These are phyloP conservation scores for Hexactinellida sp. DNA, from an alignment of 37 sponge, comb jelly and placozoan species.

Conservation along the genomic window DNA sequence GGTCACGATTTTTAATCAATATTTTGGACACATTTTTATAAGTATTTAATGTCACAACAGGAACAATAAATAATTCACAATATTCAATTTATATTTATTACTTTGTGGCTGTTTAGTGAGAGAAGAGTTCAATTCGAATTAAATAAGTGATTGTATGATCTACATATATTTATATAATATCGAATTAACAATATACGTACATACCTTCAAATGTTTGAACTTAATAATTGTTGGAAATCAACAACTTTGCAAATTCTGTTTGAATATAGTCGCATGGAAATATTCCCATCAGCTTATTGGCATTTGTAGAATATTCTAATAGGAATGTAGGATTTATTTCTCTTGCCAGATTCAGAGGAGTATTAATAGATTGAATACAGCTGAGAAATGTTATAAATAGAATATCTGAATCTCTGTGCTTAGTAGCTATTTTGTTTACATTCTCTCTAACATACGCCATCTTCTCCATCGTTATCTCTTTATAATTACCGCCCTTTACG, in stretches of 20 bases:
- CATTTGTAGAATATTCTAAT: neutral
- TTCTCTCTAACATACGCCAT: neutral
- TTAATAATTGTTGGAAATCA: neutral
- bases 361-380: neutral
- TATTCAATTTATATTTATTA: too few relatives aligned
- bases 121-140: too few relatives aligned
- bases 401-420: neutral
- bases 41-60: too few relatives aligned
- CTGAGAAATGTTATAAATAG: neutral
- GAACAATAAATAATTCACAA: too few relatives aligned
- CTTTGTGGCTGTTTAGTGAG: too few relatives aligned
- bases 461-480: neutral
- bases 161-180: too few relatives aligned
- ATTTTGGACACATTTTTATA: too few relatives aligned
- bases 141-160: too few relatives aligned
- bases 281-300: neutral
- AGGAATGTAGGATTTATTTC: neutral
- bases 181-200: too few relatives aligned
- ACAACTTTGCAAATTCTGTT: neutral
- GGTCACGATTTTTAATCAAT: too few relatives aligned
- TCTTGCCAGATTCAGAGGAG: neutral
- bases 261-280: neutral
- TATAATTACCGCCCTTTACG: neutral
- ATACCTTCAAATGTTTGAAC: too few relatives aligned
- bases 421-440: neutral